Evolutionary conservation across 2,888 invertebrate genomes (phyloP).

Genomic region (Mimachlamys varia): DNA sequence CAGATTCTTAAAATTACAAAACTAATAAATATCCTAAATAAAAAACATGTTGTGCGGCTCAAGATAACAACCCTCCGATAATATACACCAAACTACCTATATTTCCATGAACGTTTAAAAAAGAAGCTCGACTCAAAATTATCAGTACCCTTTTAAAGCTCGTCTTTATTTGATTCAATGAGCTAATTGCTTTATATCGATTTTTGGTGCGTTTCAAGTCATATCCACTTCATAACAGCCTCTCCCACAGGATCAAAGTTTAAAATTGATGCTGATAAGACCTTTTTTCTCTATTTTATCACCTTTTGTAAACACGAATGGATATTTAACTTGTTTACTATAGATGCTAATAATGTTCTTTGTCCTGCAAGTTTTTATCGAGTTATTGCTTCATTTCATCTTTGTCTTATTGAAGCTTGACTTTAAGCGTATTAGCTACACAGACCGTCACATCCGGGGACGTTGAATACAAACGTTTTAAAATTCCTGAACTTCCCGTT

Average conservation of each 20-base stretch:
- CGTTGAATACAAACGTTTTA: neutral
- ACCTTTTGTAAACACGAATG: neutral
- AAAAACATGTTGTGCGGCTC: no score
- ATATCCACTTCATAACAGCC: neutral
- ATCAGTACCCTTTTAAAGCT: neutral
- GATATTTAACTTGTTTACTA: neutral
- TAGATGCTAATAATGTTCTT: neutral
- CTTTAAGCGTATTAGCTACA: neutral
- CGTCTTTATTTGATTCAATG: neutral
- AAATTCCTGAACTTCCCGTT: neutral
- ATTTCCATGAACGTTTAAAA: no score
- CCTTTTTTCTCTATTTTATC: neutral
- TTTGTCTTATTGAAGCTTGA: neutral
- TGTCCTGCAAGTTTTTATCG: neutral
- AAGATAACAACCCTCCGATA: no score
- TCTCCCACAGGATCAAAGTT: neutral
- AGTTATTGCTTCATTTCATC: neutral
- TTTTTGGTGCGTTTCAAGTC: neutral
- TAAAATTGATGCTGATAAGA: neutral
- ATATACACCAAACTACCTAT: no score
- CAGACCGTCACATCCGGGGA: neutral
- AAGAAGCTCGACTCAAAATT: neutral
- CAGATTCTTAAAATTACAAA: no score
- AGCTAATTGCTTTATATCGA: constrained; percentile 1
- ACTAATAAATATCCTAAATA: no score